Base-by-base conservation (phyloP, 2,113 vertebrate genomes). In the Petroica traversi region DNA sequence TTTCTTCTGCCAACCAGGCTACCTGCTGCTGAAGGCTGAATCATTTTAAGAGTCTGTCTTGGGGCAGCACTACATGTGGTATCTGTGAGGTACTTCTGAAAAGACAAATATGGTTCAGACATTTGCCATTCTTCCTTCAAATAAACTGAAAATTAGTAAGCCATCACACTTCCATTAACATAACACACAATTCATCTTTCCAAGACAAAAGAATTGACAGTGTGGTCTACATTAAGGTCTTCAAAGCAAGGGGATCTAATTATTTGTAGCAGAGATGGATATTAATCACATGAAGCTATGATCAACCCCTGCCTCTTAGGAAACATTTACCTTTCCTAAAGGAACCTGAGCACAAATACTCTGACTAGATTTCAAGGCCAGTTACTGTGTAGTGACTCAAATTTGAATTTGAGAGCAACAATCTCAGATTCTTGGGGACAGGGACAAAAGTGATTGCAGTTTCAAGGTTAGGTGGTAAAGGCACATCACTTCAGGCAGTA, bases 21-120 rank as follows among this genome's bases (percentile, higher is more conserved):
- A 23, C 98, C 98, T 62, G 98, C 85, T 68, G 98, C 97, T 72
- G 98, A 98, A 23, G 98, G 98, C 81, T 99, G 99, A 86, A 99
- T 99, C 89, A 98, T 98, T 96, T 99, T 98, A 62, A 99, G 98
- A 11, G 98, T 99, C 92, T 96, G 98, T 92, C 99, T 98, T 9
- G 89, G 94, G 14, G 96, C 73, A 94, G 96, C 96, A 59, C 71
- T 66, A 69, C 97, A 96, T 75, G 97, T 78, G 24, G 93, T 69
- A 2, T 79, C 88, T 46, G 76, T 78, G 46, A 98, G 97, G 88
- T 97, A 98, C 43, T 93, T 99, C 99, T 99, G 46, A 80, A 92
- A 73, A 92, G 40, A 97, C 64, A 74, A 80, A 75, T 17, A 76
- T 0, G 0, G 36, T 71, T 94, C 57, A 92, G 26, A 63, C 6